Base-by-base conservation (phyloP, 1,140 invertebrate species). In the Theocolax elegans region DNA sequence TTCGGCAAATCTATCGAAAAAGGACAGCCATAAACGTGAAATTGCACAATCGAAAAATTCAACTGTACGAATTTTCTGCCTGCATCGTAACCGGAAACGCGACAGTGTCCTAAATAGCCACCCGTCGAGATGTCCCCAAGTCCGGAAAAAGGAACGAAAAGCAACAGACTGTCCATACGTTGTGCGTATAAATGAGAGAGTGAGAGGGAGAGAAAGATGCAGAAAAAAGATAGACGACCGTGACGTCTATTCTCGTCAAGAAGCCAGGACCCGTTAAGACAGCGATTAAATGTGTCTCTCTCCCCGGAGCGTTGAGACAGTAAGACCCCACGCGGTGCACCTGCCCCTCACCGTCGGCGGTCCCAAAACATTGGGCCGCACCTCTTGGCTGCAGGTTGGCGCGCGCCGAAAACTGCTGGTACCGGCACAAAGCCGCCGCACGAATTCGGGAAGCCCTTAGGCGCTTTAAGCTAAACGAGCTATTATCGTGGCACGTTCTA, bases 401-500 rank as follows among this genome's bases (percentile, higher is more conserved):
- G 59, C 27, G 7, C 21, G n/a, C n/a, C n/a, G 58, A n/a, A 25
- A 60, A 58, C 31, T 59, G 40, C 44, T 49, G 59, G 44, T 49
- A 29, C 17, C 29, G 15, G 27, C 49, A 49, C 62, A 64, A 58
- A 58, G 48, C 48, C 48, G 19, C 1, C 58, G 42, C 12, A 63
- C 27, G 46, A 65, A 27, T 42, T 8, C 42, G 63, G n/a, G 44
- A 21, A 25, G 71, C 62, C 29, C 62, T 53, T 25, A 72, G 71
- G 60, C 73, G 64, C 48, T 66, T 13, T 79, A 83, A 84, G 76
- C 80, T 74, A 71, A 74, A 69, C 72, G 66, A 51, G 19, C 76
- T 12, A 82, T 84, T 84, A 82, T 84, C 71, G 64, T 4, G 72
- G 46, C 82, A 83, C 82, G 83, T 80, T 76, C 74, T 23, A 51